Conservation (phyloP, 2,888 invertebrate genomes). For the Sesia apiformis region DNA sequence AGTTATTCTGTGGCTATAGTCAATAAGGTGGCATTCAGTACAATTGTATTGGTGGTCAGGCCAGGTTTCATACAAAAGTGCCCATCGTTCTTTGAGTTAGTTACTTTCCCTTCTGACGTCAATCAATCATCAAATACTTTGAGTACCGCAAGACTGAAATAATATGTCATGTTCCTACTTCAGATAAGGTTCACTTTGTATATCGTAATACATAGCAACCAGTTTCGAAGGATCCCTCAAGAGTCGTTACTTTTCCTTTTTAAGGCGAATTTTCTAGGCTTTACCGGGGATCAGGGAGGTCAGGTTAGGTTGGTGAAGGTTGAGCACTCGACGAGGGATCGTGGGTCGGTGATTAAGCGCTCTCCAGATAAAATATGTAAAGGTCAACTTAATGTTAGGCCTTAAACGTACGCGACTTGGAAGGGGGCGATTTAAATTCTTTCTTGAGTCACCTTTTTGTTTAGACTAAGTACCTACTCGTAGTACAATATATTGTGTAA, state of each 20-base stretch:
- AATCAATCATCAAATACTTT: background rate
- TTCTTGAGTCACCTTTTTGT: slow-evolving; percentile 27
- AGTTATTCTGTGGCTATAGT: too few species aligned
- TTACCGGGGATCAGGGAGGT: slow-evolving; percentile 24
- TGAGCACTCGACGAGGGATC: slow-evolving; percentile 49
- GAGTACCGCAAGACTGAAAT: background rate
- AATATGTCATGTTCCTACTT: slow-evolving; percentile 44
- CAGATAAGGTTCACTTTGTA: slow-evolving; percentile 46
- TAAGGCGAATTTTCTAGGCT: slow-evolving; percentile 26
- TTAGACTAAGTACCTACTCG: background rate
- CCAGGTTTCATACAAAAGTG: too few species aligned
- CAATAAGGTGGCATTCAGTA: too few species aligned
- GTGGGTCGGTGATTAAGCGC: slow-evolving; percentile 63
- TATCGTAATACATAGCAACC: slow-evolving; percentile 41
- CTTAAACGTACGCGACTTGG: slow-evolving; percentile 32
- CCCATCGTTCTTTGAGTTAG: too few species aligned
- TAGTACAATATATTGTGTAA: too few species aligned
- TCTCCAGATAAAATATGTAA: slow-evolving; percentile 70
- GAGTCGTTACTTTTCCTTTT: slow-evolving; percentile 35
- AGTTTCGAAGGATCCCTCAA: slow-evolving; percentile 40
- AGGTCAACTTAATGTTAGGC: slow-evolving; percentile 51
- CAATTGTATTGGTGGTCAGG: too few species aligned
- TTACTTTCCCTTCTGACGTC: background rate
- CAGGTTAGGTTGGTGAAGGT: slow-evolving; percentile 42
- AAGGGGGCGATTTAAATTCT: slow-evolving; percentile 52